Percentiles rank a stretch among this genome's conserved stretches.
phyloP scores from a whole-genome alignment of 2,113 vertebrate species.

The Triplophysa tibetana region DNA sequence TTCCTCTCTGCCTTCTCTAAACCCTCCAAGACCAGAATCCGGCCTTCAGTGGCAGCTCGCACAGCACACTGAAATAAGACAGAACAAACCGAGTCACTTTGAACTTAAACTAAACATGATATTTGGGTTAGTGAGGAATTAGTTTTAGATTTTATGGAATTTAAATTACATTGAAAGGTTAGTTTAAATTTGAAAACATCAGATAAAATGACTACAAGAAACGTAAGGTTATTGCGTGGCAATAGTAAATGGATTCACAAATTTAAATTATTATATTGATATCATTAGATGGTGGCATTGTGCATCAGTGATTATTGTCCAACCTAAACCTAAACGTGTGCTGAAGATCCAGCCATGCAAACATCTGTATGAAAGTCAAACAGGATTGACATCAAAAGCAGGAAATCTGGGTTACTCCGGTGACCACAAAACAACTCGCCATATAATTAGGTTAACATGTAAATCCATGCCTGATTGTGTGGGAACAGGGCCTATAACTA shows the following conservation, averaged over 20 bases:
- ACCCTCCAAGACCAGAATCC: conserved; percentile 92
- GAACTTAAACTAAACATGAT: background rate
- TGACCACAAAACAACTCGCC: conserved; percentile 68
- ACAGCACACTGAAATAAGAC: conserved; percentile 85
- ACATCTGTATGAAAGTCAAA: conserved; percentile 60
- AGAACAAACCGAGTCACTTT: background rate
- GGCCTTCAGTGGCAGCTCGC: conserved; percentile 88
- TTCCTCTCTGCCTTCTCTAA: conserved; percentile 96
- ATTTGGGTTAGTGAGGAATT: background rate
- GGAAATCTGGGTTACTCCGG: conserved; percentile 71
- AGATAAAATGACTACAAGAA: no score
- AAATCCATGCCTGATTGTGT: conserved; percentile 71
- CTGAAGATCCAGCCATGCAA: conserved; percentile 32
- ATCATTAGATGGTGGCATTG: no score
- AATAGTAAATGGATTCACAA: no score
- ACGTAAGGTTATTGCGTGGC: no score
- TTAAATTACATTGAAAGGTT: no score
- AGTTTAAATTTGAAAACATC: no score
- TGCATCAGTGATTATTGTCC: no score
- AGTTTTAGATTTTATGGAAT: no score
- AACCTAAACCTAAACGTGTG: no score
- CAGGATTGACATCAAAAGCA: conserved; percentile 72
- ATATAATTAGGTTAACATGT: conserved; percentile 76
- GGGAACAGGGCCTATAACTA: conserved; percentile 69
- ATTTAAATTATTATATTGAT: no score